These are phyloP conservation scores for Galago senegalensis DNA, from an alignment of 2,797 vertebrate genomes.

Conservation along the genomic window DNA sequence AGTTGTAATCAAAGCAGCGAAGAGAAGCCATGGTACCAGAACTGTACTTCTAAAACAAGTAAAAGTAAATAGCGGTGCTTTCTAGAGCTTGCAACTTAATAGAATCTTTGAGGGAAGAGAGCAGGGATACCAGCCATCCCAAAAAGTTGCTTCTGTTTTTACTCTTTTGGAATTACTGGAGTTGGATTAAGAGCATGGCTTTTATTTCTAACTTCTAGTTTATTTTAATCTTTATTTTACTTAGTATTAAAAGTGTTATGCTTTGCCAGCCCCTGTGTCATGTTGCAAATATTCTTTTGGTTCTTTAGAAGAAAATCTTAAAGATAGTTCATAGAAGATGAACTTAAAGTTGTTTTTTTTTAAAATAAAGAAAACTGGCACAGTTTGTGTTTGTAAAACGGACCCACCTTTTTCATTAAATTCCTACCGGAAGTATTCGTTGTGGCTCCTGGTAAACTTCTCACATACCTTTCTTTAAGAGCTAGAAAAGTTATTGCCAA, in stretches of 20 bases:
- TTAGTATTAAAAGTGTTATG: not conserved
- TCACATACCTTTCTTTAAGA: not conserved
- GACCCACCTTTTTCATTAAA: slow-evolving; percentile 45
- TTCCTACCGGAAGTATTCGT: slow-evolving; percentile 16
- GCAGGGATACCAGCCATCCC: not conserved
- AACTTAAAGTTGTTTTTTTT: slow-evolving; percentile 27
- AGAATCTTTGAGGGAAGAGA: not conserved
- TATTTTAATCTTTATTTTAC: slow-evolving; percentile 47
- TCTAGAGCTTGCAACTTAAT: not conserved
- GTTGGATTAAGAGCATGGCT: not conserved
- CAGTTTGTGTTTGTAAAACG: slow-evolving; percentile 38
- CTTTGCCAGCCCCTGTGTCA: not conserved
- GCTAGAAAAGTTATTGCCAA: slow-evolving; percentile 46
- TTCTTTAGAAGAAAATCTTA: slow-evolving; percentile 37
- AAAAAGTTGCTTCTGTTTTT: slow-evolving; percentile 46
- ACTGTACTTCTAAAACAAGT: slow-evolving; percentile 8
- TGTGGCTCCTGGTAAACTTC: slow-evolving; percentile 17
- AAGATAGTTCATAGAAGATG: slow-evolving; percentile 35
- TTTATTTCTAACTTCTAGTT: slow-evolving; percentile 54
- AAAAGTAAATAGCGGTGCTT: not conserved
- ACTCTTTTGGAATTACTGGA: not conserved
- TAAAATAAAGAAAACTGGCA: not conserved
- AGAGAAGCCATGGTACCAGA: not conserved
- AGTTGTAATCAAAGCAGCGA: slow-evolving; percentile 26
- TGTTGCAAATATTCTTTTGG: slow-evolving; percentile 3